phyloP scores from a whole-genome alignment of 53 echinoderm and acorn worm genomes.

The Paracentrotus lividus region DNA sequence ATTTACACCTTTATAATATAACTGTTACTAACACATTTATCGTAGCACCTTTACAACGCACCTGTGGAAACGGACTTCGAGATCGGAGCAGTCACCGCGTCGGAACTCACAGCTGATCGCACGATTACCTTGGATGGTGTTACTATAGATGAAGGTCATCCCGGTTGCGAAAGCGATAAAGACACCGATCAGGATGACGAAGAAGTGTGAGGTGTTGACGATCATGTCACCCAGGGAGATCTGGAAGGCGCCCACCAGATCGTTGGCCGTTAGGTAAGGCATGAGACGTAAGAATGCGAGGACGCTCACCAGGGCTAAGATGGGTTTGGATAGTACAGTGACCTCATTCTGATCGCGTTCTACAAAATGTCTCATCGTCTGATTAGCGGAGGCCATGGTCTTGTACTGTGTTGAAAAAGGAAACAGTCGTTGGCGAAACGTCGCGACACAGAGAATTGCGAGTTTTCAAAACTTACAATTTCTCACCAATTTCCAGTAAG shows the following conservation, averaged over 20 bases:
- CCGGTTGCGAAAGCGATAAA: conserved; percentile 81
- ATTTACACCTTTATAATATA: too few species aligned
- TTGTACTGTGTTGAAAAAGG: neutral
- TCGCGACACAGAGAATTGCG: too few species aligned
- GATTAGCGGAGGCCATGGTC: neutral
- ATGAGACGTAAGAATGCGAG: conserved; percentile 71
- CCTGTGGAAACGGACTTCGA: conserved; percentile 42
- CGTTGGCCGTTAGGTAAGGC: conserved; percentile 77
- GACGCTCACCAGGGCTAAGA: conserved; percentile 68
- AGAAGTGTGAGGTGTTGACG: conserved; percentile 73
- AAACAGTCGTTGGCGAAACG: too few species aligned
- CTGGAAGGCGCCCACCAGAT: conserved; percentile 83
- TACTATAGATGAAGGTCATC: conserved; percentile 75
- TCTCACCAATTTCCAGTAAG: too few species aligned
- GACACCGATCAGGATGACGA: conserved; percentile 75
- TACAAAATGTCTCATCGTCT: neutral
- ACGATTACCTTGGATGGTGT: conserved; percentile 31
- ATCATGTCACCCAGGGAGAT: conserved; percentile 86
- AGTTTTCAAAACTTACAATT: too few species aligned
- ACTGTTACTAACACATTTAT: too few species aligned
- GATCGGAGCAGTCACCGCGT: conserved; percentile 53
- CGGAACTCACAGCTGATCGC: conserved; percentile 15
- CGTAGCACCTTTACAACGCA: neutral
- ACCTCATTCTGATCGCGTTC: conserved; percentile 31
- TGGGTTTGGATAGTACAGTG: conserved; percentile 60